phyloP scores from a whole-genome alignment of 2,113 vertebrate species.

The Gasterosteus aculeatus region DNA sequence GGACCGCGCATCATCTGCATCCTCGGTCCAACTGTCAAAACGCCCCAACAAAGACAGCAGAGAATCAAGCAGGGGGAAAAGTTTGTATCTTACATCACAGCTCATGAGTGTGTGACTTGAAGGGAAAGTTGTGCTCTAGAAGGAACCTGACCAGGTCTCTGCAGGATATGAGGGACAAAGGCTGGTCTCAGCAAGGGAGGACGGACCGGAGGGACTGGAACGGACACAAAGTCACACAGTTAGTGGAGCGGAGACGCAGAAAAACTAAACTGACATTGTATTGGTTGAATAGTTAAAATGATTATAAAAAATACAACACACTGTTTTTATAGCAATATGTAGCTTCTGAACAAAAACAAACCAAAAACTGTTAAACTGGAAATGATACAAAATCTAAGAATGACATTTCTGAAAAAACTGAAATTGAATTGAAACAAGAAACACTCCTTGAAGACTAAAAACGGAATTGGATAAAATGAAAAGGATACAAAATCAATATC shows the following conservation, averaged over 20 bases:
- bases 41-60: not conserved
- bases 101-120: not conserved
- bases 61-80: not conserved
- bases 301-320: too few species aligned
- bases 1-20: constrained; percentile 81
- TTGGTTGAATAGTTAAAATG: not conserved
- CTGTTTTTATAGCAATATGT: not conserved
- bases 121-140: too few species aligned
- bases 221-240: constrained; percentile 18
- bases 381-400: not conserved
- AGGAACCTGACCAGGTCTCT: constrained; percentile 83
- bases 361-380: too few species aligned
- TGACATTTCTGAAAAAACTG: not conserved
- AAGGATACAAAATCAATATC: not conserved
- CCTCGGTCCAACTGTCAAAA: constrained; percentile 74
- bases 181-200: constrained; percentile 89
- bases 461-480: not conserved
- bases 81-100: not conserved
- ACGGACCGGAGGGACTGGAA: constrained; percentile 82
- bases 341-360: not conserved
- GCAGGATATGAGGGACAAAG: constrained; percentile 91
- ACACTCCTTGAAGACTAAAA: not conserved
- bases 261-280: too few species aligned
- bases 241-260: not conserved
- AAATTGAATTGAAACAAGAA: not conserved